These are phyloP conservation scores for Microplitis mediator DNA, from an alignment of 1,140 invertebrate species.

Conservation along the genomic window DNA sequence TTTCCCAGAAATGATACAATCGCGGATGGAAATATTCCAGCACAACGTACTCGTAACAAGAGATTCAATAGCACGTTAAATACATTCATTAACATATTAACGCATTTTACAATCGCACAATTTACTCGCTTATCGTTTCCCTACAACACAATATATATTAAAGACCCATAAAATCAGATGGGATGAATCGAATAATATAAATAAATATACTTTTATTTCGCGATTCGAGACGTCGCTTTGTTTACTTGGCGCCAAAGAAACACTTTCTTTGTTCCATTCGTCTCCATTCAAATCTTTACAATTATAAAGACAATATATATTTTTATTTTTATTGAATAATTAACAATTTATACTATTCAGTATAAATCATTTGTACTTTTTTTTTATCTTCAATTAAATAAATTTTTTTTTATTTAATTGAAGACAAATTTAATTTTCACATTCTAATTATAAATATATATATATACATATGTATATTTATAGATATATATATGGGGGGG, in stretches of 20 bases:
- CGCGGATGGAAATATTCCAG: conserved; percentile 36
- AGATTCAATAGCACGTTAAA: conserved; percentile 17
- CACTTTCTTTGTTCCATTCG: conserved; percentile 13
- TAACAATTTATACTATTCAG: too few relatives aligned
- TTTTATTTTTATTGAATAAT: too few relatives aligned
- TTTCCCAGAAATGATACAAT: conserved; percentile 42
- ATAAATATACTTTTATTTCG: not conserved
- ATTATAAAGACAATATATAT: not conserved
- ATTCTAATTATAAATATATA: too few relatives aligned
- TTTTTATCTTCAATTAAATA: too few relatives aligned
- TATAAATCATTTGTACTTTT: too few relatives aligned
- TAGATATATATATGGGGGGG: too few relatives aligned
- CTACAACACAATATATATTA: not conserved
- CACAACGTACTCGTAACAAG: not conserved
- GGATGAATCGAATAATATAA: conserved; percentile 5
- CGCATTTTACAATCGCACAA: conserved; percentile 35
- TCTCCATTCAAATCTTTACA: not conserved
- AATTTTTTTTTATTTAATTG: too few relatives aligned
- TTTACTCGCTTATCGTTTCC: conserved; percentile 13
- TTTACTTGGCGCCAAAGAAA: conserved; percentile 16
- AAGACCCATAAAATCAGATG: too few relatives aligned
- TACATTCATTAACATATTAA: conserved; percentile 47
- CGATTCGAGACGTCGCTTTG: not conserved
- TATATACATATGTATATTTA: too few relatives aligned
- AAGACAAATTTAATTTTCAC: too few relatives aligned